These are phyloP conservation scores for Channa argus DNA, from an alignment of 2,113 vertebrate genomes.

Conservation along the genomic window DNA sequence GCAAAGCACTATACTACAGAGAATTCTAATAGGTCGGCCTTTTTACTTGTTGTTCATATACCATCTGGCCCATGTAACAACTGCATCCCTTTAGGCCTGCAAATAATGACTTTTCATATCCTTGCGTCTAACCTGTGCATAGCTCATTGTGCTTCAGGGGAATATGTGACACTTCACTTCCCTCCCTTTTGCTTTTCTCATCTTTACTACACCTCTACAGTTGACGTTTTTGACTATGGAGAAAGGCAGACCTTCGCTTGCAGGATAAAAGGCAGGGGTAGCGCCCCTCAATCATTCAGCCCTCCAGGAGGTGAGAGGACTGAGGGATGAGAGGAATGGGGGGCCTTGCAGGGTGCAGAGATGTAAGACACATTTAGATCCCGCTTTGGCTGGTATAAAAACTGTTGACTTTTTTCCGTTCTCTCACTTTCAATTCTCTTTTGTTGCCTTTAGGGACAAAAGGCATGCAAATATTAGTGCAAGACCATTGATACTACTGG, in stretches of 20 bases:
- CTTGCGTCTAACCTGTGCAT: constrained; percentile 75
- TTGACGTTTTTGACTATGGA: constrained; percentile 71
- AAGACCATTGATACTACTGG: constrained; percentile 58
- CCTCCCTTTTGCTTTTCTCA: constrained; percentile 63
- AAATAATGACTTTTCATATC: constrained; percentile 82
- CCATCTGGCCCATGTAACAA: constrained; percentile 75
- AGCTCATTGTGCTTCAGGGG: constrained; percentile 72
- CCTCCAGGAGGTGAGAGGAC: constrained; percentile 79
- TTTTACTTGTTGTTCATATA: constrained; percentile 73
- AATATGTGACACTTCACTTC: constrained; percentile 68
- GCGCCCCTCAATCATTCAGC: constrained; percentile 77
- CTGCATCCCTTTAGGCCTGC: constrained; percentile 76
- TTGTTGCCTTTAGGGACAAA: constrained; percentile 75
- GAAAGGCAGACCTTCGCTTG: constrained; percentile 72
- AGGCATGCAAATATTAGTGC: constrained; percentile 79
- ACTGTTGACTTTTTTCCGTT: constrained; percentile 72
- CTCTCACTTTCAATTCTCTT: constrained; percentile 54
- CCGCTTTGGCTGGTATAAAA: constrained; percentile 75
- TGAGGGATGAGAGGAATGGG: constrained; percentile 65
- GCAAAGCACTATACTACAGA: constrained; percentile 61
- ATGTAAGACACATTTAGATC: constrained; percentile 81
- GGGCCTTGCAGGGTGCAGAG: constrained; percentile 77
- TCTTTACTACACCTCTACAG: constrained; percentile 67
- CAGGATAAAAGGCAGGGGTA: constrained; percentile 81
- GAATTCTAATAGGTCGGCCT: constrained; percentile 68